Conservation (phyloP, 2,797 vertebrate species). For the Clarias fuscus region DNA sequence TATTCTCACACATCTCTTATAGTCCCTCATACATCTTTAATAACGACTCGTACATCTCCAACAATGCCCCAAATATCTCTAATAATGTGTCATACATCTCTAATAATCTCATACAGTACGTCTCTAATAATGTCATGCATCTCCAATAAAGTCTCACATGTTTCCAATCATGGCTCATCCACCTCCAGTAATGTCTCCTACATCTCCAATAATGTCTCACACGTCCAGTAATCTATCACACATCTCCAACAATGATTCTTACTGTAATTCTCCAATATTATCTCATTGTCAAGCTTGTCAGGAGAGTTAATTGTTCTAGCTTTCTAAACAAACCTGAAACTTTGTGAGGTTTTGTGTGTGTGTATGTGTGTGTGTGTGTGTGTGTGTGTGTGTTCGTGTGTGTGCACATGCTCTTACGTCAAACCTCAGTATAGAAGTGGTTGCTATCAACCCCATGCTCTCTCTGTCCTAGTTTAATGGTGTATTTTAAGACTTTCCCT, state of each 20-base stretch:
- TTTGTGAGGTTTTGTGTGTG: neutral
- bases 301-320: neutral
- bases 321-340: neutral
- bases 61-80: no score
- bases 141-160: no score
- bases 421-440: slow-evolving; percentile 7
- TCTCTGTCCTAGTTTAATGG: slow-evolving; percentile 69
- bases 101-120: no score
- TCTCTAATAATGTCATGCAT: no score
- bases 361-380: slow-evolving; percentile 8
- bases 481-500: slow-evolving; percentile 75
- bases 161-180: neutral
- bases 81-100: no score
- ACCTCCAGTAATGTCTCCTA: neutral
- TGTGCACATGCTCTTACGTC: neutral
- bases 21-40: no score
- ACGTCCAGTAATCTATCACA: no score
- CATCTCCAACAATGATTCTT: neutral
- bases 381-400: slow-evolving; percentile 3
- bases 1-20: no score
- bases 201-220: neutral
- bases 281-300: neutral
- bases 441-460: slow-evolving; percentile 30
- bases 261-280: neutral
- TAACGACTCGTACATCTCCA: no score